Conservation (phyloP, 2,888 invertebrate species). For the Eupithecia subfuscata region DNA sequence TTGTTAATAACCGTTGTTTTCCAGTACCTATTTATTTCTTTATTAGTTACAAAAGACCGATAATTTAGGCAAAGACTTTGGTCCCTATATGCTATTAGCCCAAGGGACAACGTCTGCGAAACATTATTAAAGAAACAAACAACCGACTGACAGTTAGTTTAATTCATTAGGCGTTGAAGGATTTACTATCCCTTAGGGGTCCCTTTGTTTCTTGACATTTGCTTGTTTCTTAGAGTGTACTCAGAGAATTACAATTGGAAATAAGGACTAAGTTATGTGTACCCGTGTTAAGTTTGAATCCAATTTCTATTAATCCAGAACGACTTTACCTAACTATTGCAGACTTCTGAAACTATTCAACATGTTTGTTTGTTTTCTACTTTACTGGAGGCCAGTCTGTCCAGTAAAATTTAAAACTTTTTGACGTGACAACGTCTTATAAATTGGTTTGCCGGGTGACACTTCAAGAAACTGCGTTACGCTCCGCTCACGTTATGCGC, state of each 20-base stretch:
- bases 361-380: background rate
- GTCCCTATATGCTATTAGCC: background rate
- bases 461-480: too few relatives aligned
- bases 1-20: too few relatives aligned
- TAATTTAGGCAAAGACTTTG: background rate
- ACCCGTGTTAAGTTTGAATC: background rate
- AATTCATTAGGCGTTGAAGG: constrained; percentile 1
- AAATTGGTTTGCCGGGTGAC: too few relatives aligned
- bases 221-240: background rate
- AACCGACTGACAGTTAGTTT: background rate
- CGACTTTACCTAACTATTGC: background rate
- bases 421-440: too few relatives aligned
- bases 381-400: too few relatives aligned
- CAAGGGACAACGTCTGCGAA: background rate
- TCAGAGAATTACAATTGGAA: background rate
- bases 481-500: too few relatives aligned
- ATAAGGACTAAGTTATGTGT: background rate
- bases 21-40: too few relatives aligned
- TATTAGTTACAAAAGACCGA: background rate
- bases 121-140: constrained; percentile 6
- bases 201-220: background rate
- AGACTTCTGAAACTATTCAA: background rate
- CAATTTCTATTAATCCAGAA: too few relatives aligned
- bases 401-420: too few relatives aligned
- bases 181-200: background rate